Conservation (phyloP, 1,140 invertebrate genomes). For the Teleogryllus occipitalis region DNA sequence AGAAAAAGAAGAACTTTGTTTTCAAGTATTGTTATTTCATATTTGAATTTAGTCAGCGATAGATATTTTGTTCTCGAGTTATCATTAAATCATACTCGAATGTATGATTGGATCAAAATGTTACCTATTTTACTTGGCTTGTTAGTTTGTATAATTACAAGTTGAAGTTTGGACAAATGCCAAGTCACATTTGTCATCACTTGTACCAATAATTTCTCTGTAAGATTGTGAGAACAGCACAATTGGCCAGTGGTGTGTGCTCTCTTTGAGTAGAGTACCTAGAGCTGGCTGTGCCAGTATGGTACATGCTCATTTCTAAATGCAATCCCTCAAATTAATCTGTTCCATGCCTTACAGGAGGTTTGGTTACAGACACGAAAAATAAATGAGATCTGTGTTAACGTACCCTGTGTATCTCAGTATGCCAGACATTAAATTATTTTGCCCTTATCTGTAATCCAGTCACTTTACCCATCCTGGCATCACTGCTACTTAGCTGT, state of each 20-base stretch:
- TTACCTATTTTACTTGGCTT: not conserved
- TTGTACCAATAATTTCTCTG: not conserved
- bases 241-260: not conserved
- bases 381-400: not conserved
- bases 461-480: not conserved
- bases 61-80: not conserved
- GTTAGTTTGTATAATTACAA: not conserved
- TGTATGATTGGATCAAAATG: not conserved
- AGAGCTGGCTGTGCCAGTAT: not conserved
- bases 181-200: not conserved
- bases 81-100: not conserved
- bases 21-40: conserved; percentile 18
- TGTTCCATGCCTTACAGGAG: not conserved
- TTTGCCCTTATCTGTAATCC: not conserved
- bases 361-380: not conserved
- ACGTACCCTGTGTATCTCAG: not conserved
- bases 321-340: not conserved
- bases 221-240: not conserved
- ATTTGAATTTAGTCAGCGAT: conserved; percentile 12
- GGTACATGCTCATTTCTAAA: not conserved
- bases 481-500: not conserved
- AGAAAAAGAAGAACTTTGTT: not conserved
- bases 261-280: not conserved
- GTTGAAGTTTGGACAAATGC: not conserved
- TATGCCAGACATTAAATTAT: not conserved